Base-by-base conservation (phyloP, 2,113 vertebrate genomes). In the Pachypanchax playfairii region DNA sequence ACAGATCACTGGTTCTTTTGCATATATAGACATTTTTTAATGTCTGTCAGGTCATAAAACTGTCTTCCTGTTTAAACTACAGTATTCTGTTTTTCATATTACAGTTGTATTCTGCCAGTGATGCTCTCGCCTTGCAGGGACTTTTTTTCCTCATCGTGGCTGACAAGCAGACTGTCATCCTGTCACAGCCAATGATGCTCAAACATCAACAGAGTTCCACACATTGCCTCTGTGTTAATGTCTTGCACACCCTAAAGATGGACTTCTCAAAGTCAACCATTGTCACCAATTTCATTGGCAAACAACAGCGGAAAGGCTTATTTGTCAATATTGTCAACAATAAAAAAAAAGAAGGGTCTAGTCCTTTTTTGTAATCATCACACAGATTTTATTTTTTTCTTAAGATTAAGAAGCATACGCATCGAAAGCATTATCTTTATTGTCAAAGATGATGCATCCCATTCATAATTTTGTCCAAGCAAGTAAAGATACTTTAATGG, bases 111-210 rank as follows among this genome's bases (percentile, higher is more conserved):
- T 69, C 69, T 56, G 69, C 57, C 71, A 68, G 44, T 65, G 79
- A 84, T 79, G 66, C 42, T 62, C 63, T 62, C 78, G 71, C 73
- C 80, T 82, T 75, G 65, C 70, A 75, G 85, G 80, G 58, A 31
- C 75, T 66, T 65, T 73, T 60, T 76, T n/a, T n/a, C n/a, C 75
- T 84, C 85, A 82, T 63, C 28, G n/a, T 52, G 59, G 33, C 70
- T 87, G 79, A 89, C 84, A 83, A 73, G 76, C 70, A 33, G 61
- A 75, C 73, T 86, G 84, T 84, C 78, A 75, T 57, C 42, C 66
- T 84, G 84, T 90, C 85, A 22, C 50, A 75, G 65, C 38, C 72
- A 66, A 87, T 90, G 75, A 87, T 62, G 52, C 65, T 91, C 83
- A 83, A 77, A 64, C 49, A 35, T 70, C 59, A 65, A 51, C 49